Evolutionary conservation across 2,888 invertebrate species (phyloP).

Genomic region (Amphimallon solstitiale): DNA sequence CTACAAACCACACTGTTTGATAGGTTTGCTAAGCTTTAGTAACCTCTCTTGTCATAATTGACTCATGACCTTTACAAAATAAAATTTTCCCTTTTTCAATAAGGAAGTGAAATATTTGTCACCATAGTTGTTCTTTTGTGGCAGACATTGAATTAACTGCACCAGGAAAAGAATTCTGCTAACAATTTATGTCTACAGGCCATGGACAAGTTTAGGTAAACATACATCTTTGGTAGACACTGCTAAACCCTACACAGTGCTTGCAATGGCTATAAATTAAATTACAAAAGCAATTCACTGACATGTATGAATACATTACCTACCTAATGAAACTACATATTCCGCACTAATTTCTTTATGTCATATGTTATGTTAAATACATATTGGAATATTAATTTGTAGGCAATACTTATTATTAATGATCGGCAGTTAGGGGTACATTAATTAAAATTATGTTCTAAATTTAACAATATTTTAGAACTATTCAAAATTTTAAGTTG

Average conservation of each 20-base stretch:
- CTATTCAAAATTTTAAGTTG: too few species aligned
- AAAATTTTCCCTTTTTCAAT: constrained; percentile 24
- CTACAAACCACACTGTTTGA: too few species aligned
- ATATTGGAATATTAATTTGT: too few species aligned
- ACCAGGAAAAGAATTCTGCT: constrained; percentile 16
- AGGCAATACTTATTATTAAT: too few species aligned
- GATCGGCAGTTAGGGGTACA: too few species aligned
- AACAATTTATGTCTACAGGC: constrained; percentile 40
- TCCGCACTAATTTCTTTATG: constrained; percentile 2
- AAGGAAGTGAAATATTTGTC: constrained; percentile 39
- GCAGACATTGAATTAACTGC: constrained; percentile 44
- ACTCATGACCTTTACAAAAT: too few species aligned
- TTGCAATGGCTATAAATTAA: constrained; percentile 25
- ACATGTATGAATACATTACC: neutral
- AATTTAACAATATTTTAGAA: too few species aligned
- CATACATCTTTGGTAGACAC: constrained; percentile 47
- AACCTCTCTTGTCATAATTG: too few species aligned
- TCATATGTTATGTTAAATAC: too few species aligned
- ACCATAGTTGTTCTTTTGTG: constrained; percentile 21
- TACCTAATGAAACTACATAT: constrained; percentile 13
- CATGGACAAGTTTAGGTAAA: constrained; percentile 47
- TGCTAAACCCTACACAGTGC: constrained; percentile 36
- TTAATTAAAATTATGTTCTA: too few species aligned
- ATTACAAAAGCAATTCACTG: constrained; percentile 23
- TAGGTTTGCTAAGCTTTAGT: too few species aligned